Percentiles rank a stretch among this genome's conserved stretches.
Conservation (phyloP, 64 coral and sea anemone species). For the Montipora capricornis region DNA sequence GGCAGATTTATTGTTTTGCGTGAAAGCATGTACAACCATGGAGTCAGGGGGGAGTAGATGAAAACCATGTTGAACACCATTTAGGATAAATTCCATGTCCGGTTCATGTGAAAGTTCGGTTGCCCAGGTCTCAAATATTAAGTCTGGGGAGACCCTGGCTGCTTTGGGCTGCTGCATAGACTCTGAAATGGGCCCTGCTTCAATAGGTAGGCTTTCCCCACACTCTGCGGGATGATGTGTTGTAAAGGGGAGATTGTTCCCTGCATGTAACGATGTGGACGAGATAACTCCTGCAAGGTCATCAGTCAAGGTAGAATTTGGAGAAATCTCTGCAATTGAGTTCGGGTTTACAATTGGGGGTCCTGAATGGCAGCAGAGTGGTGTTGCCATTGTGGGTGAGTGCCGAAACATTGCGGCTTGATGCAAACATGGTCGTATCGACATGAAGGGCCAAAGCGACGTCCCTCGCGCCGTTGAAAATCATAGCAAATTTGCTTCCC, state of each 20-base stretch:
- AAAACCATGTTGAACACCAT: constrained; percentile 62
- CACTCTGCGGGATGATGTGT: constrained; percentile 30
- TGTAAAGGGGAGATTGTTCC: neutral
- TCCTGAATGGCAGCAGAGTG: neutral
- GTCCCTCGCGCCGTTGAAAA: constrained; percentile 37
- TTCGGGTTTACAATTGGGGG: constrained; percentile 48
- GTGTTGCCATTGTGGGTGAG: constrained; percentile 55
- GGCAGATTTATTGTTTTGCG: constrained; percentile 46
- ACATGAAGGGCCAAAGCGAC: constrained; percentile 52
- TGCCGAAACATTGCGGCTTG: constrained; percentile 54
- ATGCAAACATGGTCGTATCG: constrained; percentile 58
- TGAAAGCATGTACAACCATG: neutral
- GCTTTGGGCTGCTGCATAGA: constrained; percentile 60
- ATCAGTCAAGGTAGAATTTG: constrained; percentile 6
- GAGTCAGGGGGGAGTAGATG: constrained; percentile 30
- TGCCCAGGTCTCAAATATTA: constrained; percentile 60
- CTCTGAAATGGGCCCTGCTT: constrained; percentile 34
- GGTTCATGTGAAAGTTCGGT: constrained; percentile 50
- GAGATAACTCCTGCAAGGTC: constrained; percentile 58
- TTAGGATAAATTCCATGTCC: constrained; percentile 49
- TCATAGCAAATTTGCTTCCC: constrained; percentile 64
- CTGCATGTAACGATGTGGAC: constrained; percentile 7
- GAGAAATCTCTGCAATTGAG: constrained; percentile 56
- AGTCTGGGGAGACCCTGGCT: constrained; percentile 76
- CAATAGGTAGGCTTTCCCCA: neutral